Conservation (phyloP, 2,888 invertebrate species). For the Synanthedon vespiformis region DNA sequence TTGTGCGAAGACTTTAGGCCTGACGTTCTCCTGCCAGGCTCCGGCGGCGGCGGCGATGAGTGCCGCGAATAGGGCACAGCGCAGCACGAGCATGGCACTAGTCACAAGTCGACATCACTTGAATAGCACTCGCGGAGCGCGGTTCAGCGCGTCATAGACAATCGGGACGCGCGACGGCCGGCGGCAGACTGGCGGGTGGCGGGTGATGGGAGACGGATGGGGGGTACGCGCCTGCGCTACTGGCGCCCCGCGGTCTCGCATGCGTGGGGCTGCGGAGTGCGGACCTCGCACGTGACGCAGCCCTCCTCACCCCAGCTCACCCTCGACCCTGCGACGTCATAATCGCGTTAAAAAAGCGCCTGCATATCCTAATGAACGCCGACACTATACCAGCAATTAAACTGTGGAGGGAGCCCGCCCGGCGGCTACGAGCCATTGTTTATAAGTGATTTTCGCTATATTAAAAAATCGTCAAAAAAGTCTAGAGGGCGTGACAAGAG, state of each 20-base stretch:
- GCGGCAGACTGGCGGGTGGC: constrained; percentile 62
- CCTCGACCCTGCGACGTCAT: constrained; percentile 63
- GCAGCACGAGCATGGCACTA: constrained; percentile 67
- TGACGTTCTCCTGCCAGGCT: constrained; percentile 92
- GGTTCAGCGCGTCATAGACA: constrained; percentile 16
- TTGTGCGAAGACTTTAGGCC: constrained; percentile 93
- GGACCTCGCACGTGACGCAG: constrained; percentile 69
- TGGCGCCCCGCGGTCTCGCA: constrained; percentile 68
- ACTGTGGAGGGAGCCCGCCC: constrained; percentile 35
- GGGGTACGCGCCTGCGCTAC: constrained; percentile 48
- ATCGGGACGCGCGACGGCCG: constrained; percentile 63
- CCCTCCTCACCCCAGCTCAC: constrained; percentile 62
- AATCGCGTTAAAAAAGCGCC: constrained; percentile 66
- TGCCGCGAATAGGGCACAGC: constrained; percentile 64
- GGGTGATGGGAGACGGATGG: constrained; percentile 25
- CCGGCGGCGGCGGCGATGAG: constrained; percentile 69
- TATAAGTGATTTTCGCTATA: constrained; percentile 45
- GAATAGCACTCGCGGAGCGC: constrained; percentile 52
- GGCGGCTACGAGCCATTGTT: constrained; percentile 32
- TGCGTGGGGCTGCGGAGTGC: constrained; percentile 69
- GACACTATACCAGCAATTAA: constrained; percentile 64
- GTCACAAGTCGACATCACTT: constrained; percentile 67
- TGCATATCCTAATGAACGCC: constrained; percentile 63
- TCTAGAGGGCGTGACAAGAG: constrained; percentile 40
- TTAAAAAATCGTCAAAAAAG: constrained; percentile 48